Base-by-base conservation (phyloP, 2,797 vertebrate species). In the Epinephelus awoara region DNA sequence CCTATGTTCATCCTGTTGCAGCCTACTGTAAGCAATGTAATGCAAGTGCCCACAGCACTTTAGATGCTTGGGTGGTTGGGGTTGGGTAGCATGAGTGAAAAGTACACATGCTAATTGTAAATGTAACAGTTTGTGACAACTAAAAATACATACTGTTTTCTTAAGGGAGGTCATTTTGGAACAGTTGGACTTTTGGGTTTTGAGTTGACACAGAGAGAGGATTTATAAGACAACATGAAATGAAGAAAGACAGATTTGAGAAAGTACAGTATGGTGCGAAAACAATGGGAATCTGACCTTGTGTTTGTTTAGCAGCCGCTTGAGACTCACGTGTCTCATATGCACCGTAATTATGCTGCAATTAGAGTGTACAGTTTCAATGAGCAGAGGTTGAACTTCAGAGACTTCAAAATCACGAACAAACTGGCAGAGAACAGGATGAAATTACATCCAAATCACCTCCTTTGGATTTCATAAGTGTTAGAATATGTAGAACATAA, bases 21-120 rank as follows among this genome's bases (percentile, higher is more conserved):
- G 64, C 64, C 25, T 55, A 68, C 70, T 78, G 54, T 80, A 71
- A 74, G 61, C 76, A 86, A 86, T 83, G 81, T 80, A 79, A 86
- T 63, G 67, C 73, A 85, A 82, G 79, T 74, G 80, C 85, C 75
- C 46, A 64, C 57, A 65, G 82, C 76, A 18, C 63, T 85, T 82
- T 72, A 66, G 83, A 65, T 47, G 79, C 71, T 80, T 61, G 79
- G 67, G 55, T 84, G 80, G 69, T 50, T 63, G 66, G 68, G 80
- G 69, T 50, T 63, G 66, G 68, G 58, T 25, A 71, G 64, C 70
- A 69, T 38, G 66, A 83, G 73, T 11, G 17, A 72, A 72, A 87
- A 75, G 67, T 65, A 73, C 79, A 84, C 21, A 68, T 72, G 85
- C 76, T 91, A 90, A 92, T 80, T 88, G 83, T 72, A 74, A 91